phyloP scores from a whole-genome alignment of 1,140 invertebrate genomes.

The Diachasma alloeum region DNA sequence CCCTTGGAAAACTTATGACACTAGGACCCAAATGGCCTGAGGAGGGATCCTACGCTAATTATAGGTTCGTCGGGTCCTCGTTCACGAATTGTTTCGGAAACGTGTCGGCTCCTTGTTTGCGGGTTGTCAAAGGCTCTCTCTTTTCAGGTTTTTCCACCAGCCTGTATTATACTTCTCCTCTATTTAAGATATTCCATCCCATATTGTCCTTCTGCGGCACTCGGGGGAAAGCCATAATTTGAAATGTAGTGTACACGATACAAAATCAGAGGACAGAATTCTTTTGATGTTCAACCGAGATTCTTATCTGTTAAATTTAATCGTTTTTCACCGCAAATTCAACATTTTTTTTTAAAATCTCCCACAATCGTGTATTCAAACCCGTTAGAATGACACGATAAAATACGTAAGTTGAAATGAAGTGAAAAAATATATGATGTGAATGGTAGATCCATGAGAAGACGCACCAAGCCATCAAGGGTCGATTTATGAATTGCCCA shows the following conservation, averaged over 20 bases:
- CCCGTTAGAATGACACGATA: conserved; percentile 18
- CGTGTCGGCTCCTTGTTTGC: conserved; percentile 57
- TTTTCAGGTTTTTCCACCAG: conserved; percentile 10
- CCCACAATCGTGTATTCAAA: not conserved
- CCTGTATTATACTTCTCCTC: not conserved
- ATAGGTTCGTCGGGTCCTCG: conserved; percentile 45
- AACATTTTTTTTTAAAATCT: not conserved
- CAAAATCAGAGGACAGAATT: not conserved
- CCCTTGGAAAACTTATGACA: conserved; percentile 42
- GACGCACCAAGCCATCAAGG: conserved; percentile 5
- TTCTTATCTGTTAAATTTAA: not conserved
- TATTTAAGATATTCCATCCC: not conserved
- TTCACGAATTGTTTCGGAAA: conserved; percentile 49
- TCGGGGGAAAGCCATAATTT: not conserved
- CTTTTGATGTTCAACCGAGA: conserved; percentile 7
- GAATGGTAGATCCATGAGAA: not conserved
- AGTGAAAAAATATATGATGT: not conserved
- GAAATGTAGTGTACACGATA: not conserved
- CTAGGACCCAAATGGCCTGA: conserved; percentile 38
- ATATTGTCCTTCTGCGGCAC: not conserved
- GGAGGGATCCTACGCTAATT: conserved; percentile 53
- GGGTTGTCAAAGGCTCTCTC: conserved; percentile 49
- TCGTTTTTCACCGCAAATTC: not conserved
- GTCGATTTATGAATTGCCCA: conserved; percentile 65
- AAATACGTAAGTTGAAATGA: not conserved